Evolutionary conservation across 1,140 invertebrate species (phyloP).

Genomic region (Drosophila grimshawi): DNA sequence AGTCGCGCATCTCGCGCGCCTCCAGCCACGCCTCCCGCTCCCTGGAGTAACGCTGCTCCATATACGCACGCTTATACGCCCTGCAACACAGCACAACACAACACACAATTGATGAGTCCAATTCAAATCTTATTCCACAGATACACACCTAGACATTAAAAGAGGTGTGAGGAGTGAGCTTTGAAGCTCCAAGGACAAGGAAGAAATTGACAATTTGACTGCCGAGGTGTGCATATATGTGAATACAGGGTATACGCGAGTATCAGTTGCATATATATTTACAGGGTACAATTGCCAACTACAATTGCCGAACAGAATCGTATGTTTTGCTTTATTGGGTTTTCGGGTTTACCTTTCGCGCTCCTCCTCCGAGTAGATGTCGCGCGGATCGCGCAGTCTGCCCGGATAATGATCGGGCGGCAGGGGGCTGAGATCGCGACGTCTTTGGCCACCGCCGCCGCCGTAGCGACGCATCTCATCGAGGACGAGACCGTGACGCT

Average conservation of each 20-base stretch:
- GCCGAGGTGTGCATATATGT: too few species aligned
- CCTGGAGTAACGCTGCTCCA: conserved; percentile 65
- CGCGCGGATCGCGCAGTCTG: conserved; percentile 66
- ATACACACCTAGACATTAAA: not conserved
- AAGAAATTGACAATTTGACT: too few species aligned
- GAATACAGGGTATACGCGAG: too few species aligned
- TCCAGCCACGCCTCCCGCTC: conserved; percentile 77
- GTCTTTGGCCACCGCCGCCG: conserved; percentile 35
- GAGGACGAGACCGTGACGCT: conserved; percentile 59
- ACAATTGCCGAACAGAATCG: too few species aligned
- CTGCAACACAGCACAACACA: conserved; percentile 21
- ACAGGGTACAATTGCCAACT: too few species aligned
- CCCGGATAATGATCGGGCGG: conserved; percentile 63
- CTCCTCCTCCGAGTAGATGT: conserved; percentile 78
- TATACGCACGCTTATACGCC: conserved; percentile 71
- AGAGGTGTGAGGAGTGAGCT: not conserved
- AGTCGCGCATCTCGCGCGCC: conserved; percentile 68
- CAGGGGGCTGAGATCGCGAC: conserved; percentile 66
- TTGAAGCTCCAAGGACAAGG: too few species aligned
- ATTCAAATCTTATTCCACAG: not conserved
- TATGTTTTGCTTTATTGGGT: too few species aligned
- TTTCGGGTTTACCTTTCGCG: conserved; percentile 60
- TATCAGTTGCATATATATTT: too few species aligned
- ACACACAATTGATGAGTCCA: too few species aligned
- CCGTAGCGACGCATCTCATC: conserved; percentile 73